Conservation (phyloP, 2,113 vertebrate species). For the Periophthalmodon schlosseri region DNA sequence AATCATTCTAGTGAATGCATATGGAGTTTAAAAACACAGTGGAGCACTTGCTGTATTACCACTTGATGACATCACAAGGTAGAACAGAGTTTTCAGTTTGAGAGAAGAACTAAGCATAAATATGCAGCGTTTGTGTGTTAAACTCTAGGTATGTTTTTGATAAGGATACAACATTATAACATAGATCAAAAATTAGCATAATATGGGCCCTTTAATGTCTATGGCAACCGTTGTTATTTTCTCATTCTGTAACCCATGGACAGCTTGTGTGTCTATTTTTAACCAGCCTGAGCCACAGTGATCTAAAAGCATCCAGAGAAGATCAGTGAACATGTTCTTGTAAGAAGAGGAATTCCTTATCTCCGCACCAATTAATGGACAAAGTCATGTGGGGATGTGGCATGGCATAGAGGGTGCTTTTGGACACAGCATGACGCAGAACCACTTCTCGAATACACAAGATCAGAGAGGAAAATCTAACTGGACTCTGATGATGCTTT, state of each 20-base stretch:
- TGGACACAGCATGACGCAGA: constrained; percentile 31
- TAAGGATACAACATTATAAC: too few relatives aligned
- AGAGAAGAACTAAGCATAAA: too few relatives aligned
- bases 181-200: too few relatives aligned
- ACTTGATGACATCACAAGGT: too few relatives aligned
- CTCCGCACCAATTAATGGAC: constrained; percentile 58
- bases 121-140: too few relatives aligned
- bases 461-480: background rate
- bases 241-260: background rate
- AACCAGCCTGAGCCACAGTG: constrained; percentile 19
- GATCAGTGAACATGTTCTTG: constrained; percentile 50
- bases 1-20: too few relatives aligned
- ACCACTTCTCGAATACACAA: background rate
- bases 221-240: background rate
- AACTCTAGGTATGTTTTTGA: too few relatives aligned
- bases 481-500: background rate
- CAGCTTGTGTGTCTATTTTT: constrained; percentile 13
- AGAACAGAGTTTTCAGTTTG: too few relatives aligned
- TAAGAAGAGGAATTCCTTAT: constrained; percentile 51
- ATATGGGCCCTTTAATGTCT: too few relatives aligned
- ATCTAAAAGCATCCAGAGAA: constrained; percentile 48
- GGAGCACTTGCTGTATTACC: too few relatives aligned
- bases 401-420: constrained; percentile 37
- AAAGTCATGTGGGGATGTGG: constrained; percentile 16
- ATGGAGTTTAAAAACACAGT: too few relatives aligned